These are phyloP conservation scores for Bos indicus DNA, from an alignment of 2,113 vertebrate species.

Conservation along the genomic window DNA sequence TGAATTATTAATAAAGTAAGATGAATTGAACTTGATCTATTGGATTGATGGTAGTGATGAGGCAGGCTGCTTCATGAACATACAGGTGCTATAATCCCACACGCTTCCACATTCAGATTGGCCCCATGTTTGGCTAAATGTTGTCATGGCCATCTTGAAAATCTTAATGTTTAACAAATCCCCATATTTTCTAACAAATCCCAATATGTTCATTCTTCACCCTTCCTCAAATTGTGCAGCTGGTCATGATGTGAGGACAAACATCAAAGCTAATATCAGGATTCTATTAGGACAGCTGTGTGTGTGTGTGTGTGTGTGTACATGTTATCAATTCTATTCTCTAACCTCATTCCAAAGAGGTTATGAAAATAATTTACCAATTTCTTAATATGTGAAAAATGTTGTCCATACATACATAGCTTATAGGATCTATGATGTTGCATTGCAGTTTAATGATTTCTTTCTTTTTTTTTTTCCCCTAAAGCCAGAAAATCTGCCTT, in stretches of 20 bases:
- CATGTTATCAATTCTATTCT: neutral
- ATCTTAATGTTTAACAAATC: neutral
- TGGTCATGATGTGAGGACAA: neutral
- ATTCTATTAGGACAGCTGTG: neutral
- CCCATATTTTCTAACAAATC: neutral
- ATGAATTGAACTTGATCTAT: neutral
- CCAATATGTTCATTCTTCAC: neutral
- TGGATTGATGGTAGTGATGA: neutral
- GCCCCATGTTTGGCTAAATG: neutral
- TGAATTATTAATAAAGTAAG: neutral
- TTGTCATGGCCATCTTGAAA: neutral
- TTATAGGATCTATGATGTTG: neutral
- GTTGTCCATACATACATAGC: neutral
- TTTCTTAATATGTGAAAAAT: neutral
- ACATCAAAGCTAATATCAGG: neutral
- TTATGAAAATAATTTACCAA: neutral
- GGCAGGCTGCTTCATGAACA: neutral
- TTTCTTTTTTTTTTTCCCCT: neutral
- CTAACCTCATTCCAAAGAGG: neutral
- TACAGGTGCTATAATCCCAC: accelerated
- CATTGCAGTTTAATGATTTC: neutral
- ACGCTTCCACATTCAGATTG: neutral
- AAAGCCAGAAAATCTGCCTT: neutral
- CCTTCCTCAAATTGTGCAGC: neutral
- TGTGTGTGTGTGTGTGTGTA: too few species aligned